phyloP scores from a whole-genome alignment of 2,797 vertebrate species.

The Gobio occitaniae region DNA sequence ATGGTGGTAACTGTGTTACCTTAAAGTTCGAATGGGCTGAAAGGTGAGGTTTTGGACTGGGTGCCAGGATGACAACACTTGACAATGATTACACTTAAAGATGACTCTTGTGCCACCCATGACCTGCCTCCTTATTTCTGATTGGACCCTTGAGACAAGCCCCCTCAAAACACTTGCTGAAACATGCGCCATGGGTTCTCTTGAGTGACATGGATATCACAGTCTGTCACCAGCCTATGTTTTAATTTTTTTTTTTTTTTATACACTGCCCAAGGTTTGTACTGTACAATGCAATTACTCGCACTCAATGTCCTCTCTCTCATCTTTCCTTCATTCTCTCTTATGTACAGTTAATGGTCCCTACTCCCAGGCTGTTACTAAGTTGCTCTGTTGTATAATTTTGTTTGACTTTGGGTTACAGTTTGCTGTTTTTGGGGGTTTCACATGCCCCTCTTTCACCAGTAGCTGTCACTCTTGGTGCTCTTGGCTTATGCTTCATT shows the following conservation, averaged over 20 bases:
- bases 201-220: conserved; percentile 67
- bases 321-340: conserved; percentile 24
- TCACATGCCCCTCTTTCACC: conserved; percentile 71
- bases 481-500: conserved; percentile 86
- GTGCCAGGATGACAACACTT: conserved; percentile 72
- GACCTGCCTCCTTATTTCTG: conserved; percentile 69
- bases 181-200: conserved; percentile 61
- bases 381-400: conserved; percentile 67
- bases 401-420: conserved; percentile 74
- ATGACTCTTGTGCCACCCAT: conserved; percentile 61
- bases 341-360: conserved; percentile 58
- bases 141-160: conserved; percentile 69
- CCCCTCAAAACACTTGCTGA: conserved; percentile 64
- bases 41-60: conserved; percentile 73
- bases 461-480: conserved; percentile 85
- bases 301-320: conserved; percentile 35
- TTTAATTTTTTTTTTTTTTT: conserved; percentile 30
- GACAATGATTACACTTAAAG: conserved; percentile 74
- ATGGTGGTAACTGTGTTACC: conserved; percentile 81
- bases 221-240: conserved; percentile 41
- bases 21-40: conserved; percentile 74
- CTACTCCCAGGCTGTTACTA: conserved; percentile 57
- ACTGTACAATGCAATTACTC: conserved; percentile 57
- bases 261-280: conserved; percentile 49
- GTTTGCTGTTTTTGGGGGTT: conserved; percentile 76